phyloP scores from a whole-genome alignment of 2,113 vertebrate species.

The Tachycineta bicolor region DNA sequence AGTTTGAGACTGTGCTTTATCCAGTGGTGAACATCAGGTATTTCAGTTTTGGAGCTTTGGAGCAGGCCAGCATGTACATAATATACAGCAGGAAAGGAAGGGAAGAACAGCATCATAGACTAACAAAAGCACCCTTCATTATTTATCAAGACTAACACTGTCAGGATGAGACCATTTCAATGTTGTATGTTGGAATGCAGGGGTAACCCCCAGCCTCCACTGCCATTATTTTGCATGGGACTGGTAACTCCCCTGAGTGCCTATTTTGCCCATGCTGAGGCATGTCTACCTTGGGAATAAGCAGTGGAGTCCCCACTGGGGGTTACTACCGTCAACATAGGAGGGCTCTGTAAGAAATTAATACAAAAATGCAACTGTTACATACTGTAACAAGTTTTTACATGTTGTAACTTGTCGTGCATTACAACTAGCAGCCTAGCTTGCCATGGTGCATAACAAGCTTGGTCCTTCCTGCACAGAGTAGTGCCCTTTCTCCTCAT shows the following conservation, averaged over 20 bases:
- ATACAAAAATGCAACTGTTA: not conserved
- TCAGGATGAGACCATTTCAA: not conserved
- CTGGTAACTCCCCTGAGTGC: not conserved
- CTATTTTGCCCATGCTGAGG: not conserved
- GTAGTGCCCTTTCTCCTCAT: not conserved
- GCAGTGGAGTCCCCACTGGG: not conserved
- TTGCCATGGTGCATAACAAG: fast-evolving
- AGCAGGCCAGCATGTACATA: not conserved
- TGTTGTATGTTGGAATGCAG: not conserved
- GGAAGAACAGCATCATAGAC: not conserved
- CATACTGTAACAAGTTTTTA: not conserved
- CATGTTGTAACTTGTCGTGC: not conserved
- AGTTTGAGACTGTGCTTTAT: not conserved
- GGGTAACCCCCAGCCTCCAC: fast-evolving
- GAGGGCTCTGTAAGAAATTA: not conserved
- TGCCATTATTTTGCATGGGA: not conserved
- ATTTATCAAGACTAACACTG: not conserved
- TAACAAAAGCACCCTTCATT: not conserved
- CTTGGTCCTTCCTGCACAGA: not conserved
- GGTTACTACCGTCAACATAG: fast-evolving
- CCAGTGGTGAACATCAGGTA: not conserved
- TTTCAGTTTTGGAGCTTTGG: not conserved
- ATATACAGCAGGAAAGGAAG: not conserved
- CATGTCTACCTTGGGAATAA: not conserved
- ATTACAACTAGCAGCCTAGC: not conserved